Base-by-base conservation (phyloP, 92 coral and sea anemone species). In the Umimayanthus chanpuru region DNA sequence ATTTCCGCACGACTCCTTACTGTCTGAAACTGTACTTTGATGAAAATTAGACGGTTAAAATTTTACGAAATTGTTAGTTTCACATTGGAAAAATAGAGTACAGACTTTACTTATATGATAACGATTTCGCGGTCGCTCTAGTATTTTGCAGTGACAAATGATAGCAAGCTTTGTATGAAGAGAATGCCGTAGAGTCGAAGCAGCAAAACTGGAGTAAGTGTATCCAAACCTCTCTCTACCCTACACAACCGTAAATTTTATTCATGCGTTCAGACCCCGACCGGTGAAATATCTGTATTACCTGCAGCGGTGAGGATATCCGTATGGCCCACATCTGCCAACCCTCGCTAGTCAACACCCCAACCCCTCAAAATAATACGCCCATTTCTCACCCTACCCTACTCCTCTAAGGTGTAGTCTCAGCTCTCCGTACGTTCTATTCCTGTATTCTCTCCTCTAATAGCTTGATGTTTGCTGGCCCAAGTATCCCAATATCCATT, bases 391-490 rank as follows among this genome's bases (percentile, higher is more conserved):
- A 53, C 58, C 58, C 58, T 53, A 12, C 58, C 58, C 58, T 15
- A 53, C 58, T 18, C 58, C 58, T 53, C 18, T 53, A 53, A 12
- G 58, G 58, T 53, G 58, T 14, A 53, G 14, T 11, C 14, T 53
- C 20, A 53, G 58, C 18, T 53, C 58, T 53, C 18, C 88, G 40
- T 86, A 96, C 97, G 93, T 92, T 93, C 79, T 96, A 97, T 75
- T 90, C 92, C 61, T 96, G 94, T 47, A 94, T 80, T 76, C 94
- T 97, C 70, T 94, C 96, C 89, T 47, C 53, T 47, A 96, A 90
- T 53, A 92, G 86, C 36, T 86, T 88, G 68, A 95, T 93, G 85
- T 97, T 98, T 39, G 96, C 94, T 12, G 99, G 95, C 20, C 12
- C 58, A 1, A 53, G 1, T 1, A 44, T 44, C 9, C 6, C 49